These are phyloP conservation scores for Trachymyrmex cornetzi DNA, from an alignment of 1,140 invertebrate species.

Conservation along the genomic window DNA sequence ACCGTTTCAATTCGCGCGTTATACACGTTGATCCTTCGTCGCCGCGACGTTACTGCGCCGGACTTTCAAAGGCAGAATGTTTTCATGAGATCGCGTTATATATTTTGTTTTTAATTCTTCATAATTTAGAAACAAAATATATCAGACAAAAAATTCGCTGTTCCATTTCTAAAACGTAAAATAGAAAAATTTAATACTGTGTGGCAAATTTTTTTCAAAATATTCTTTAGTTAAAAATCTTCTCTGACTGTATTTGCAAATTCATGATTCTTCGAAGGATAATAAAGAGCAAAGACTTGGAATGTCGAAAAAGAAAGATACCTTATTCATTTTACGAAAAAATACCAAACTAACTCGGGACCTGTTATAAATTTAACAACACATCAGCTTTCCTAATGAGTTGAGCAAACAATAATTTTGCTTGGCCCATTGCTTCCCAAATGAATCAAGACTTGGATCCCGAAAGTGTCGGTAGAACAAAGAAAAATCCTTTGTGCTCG, in stretches of 20 bases:
- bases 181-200: neutral
- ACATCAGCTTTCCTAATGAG: conserved; percentile 77
- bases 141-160: neutral
- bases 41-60: neutral
- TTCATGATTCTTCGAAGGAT: neutral
- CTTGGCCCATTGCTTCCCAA: conserved; percentile 21
- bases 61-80: neutral
- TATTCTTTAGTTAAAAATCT: conserved; percentile 8
- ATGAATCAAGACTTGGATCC: neutral
- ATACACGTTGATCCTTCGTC: conserved; percentile 1
- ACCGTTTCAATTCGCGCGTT: conserved; percentile 79
- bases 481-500: conserved; percentile 69
- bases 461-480: conserved; percentile 70
- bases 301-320: neutral
- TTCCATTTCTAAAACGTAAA: neutral
- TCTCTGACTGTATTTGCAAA: neutral
- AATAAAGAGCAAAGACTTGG: neutral
- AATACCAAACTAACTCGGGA: conserved; percentile 6
- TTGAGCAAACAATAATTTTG: conserved; percentile 74
- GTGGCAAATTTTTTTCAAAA: neutral
- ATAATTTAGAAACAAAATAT: neutral
- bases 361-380: conserved; percentile 75
- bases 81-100: neutral
- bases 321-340: neutral
- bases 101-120: neutral